Evolutionary conservation across 2,888 invertebrate genomes (phyloP).

Genomic region (Furcula furcula): DNA sequence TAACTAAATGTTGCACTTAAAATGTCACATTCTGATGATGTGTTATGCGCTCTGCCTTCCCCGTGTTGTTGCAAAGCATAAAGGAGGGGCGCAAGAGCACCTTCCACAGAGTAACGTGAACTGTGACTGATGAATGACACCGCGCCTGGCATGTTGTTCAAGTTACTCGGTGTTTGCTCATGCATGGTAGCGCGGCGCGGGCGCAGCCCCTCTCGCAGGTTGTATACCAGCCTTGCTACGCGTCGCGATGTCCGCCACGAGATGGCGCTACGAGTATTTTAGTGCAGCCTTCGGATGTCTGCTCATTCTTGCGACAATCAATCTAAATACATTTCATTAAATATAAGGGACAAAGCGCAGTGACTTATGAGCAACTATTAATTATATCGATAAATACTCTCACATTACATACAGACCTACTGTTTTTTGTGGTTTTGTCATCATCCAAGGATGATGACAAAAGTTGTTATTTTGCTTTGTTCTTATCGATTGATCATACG

Average conservation of each 20-base stretch:
- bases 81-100: conserved; percentile 52
- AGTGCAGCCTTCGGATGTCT: conserved; percentile 9
- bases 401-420: no score
- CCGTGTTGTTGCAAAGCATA: conserved; percentile 50
- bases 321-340: neutral
- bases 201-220: conserved; percentile 32
- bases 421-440: no score
- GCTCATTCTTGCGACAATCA: no score
- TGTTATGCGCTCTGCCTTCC: conserved; percentile 61
- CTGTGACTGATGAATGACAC: conserved; percentile 54
- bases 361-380: no score
- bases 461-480: neutral
- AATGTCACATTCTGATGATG: conserved; percentile 76
- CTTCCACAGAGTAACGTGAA: conserved; percentile 54
- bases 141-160: conserved; percentile 49
- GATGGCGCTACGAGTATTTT: conserved; percentile 27
- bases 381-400: no score
- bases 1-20: conserved; percentile 55
- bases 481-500: neutral
- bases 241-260: conserved; percentile 17
- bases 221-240: conserved; percentile 24
- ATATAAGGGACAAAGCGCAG: no score
- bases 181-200: conserved; percentile 40
- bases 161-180: conserved; percentile 47
- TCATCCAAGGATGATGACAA: no score